These are phyloP conservation scores for Ifrita kowaldi DNA, from an alignment of 2,113 vertebrate species.

Conservation along the genomic window DNA sequence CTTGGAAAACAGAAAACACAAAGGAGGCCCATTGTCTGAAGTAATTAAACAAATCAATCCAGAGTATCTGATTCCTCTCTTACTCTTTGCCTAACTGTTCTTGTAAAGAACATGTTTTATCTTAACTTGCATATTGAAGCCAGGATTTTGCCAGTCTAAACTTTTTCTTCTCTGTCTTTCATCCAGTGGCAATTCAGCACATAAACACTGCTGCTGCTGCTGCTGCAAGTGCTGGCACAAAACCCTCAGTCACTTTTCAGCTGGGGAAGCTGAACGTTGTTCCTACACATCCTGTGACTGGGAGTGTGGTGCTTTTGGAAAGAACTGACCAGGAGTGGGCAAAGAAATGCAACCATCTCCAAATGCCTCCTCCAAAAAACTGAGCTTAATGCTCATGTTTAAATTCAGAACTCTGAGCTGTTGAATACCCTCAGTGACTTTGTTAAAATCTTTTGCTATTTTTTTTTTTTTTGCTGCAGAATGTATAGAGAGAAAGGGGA, in stretches of 20 bases:
- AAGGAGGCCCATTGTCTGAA: not conserved
- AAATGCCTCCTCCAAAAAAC: not conserved
- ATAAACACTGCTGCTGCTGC: not conserved
- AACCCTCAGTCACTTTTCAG: not conserved
- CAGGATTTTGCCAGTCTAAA: not conserved
- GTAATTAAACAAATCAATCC: not conserved
- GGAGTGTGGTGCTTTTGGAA: not conserved
- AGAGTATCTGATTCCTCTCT: not conserved
- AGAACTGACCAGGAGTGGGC: not conserved
- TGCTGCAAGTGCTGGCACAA: not conserved
- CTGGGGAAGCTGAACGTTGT: not conserved
- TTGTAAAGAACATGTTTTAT: not conserved
- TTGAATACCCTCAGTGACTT: not conserved
- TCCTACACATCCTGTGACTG: not conserved
- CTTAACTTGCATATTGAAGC: not conserved
- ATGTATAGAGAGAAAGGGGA: not conserved
- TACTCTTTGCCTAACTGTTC: not conserved
- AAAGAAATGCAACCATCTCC: accelerated
- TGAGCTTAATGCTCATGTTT: not conserved
- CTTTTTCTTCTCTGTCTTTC: not conserved
- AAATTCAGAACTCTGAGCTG: not conserved
- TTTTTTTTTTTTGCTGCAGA: not conserved
- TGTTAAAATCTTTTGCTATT: not conserved
- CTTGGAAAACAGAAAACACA: not conserved
- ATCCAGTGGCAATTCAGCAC: not conserved